phyloP scores from a whole-genome alignment of 2,113 vertebrate genomes.

The Tympanuchus pallidicinctus region DNA sequence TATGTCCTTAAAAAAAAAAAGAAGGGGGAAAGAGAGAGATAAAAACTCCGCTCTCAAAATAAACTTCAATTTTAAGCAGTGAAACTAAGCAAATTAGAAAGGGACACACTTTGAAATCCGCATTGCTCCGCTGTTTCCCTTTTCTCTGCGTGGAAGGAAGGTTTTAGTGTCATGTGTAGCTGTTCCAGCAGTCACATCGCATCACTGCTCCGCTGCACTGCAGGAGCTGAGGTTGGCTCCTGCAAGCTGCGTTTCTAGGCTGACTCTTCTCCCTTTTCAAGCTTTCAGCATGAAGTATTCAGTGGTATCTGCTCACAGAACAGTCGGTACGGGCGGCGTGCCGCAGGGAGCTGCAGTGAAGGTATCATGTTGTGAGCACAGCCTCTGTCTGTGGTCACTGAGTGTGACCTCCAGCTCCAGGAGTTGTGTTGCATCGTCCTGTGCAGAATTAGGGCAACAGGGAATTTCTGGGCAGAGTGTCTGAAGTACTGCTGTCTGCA shows the following conservation, averaged over 20 bases:
- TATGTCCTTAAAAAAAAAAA: background rate
- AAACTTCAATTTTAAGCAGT: fast-evolving
- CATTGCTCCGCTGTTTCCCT: background rate
- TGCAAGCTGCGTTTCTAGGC: background rate
- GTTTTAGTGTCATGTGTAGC: background rate
- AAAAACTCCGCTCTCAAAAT: background rate
- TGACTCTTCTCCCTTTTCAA: background rate
- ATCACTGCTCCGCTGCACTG: background rate
- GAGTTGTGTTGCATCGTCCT: background rate
- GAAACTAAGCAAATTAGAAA: background rate
- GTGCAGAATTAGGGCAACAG: background rate
- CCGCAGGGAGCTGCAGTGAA: background rate
- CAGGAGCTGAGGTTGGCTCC: background rate
- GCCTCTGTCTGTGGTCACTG: background rate
- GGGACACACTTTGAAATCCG: background rate
- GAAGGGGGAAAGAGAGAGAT: background rate
- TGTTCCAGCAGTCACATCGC: background rate
- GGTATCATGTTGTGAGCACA: background rate
- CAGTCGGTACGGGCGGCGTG: fast-evolving
- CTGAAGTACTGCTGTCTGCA: background rate
- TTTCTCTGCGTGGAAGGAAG: background rate
- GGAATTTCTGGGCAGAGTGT: background rate
- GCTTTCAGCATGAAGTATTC: background rate
- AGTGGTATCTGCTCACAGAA: background rate
- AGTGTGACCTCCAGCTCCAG: background rate